A percentile compares a stretch with the other conserved stretches of the same genome.
Conservation (phyloP, 2,797 vertebrate genomes). For the Silurus aristotelis region DNA sequence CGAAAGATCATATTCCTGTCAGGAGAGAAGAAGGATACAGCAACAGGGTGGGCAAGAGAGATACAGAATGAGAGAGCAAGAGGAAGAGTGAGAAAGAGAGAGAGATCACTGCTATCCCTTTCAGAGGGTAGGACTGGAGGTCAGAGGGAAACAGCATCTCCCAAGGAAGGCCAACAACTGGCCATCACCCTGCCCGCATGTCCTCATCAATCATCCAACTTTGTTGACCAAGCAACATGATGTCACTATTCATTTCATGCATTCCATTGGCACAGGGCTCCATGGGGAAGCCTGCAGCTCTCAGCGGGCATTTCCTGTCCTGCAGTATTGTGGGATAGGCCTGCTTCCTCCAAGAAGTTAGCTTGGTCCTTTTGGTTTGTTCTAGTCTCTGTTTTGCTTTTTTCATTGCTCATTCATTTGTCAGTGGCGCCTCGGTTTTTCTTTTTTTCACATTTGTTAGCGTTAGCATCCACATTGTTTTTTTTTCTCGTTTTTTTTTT, state of each 20-base stretch:
- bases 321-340: constrained; percentile 73
- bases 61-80: constrained; percentile 16
- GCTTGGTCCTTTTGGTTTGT: constrained; percentile 67
- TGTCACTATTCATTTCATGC: constrained; percentile 88
- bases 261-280: constrained; percentile 73
- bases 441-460: constrained; percentile 19
- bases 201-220: constrained; percentile 84
- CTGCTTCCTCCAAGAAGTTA: constrained; percentile 73
- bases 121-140: constrained; percentile 66
- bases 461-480: constrained; percentile 8
- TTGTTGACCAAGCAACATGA: constrained; percentile 86
- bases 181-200: constrained; percentile 79
- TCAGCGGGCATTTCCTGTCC: constrained; percentile 77
- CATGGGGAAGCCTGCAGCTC: constrained; percentile 74
- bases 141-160: constrained; percentile 74
- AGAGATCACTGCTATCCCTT: constrained; percentile 67
- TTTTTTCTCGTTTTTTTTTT: not conserved
- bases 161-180: constrained; percentile 78
- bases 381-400: constrained; percentile 52
- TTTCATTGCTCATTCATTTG: constrained; percentile 32
- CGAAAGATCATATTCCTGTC: constrained; percentile 43
- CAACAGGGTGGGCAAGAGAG: constrained; percentile 21
- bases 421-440: constrained; percentile 32
- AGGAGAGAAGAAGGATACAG: constrained; percentile 29
- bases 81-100: constrained; percentile 33